These are phyloP conservation scores for Carassius auratus DNA, from an alignment of 2,113 vertebrate species.

Conservation along the genomic window DNA sequence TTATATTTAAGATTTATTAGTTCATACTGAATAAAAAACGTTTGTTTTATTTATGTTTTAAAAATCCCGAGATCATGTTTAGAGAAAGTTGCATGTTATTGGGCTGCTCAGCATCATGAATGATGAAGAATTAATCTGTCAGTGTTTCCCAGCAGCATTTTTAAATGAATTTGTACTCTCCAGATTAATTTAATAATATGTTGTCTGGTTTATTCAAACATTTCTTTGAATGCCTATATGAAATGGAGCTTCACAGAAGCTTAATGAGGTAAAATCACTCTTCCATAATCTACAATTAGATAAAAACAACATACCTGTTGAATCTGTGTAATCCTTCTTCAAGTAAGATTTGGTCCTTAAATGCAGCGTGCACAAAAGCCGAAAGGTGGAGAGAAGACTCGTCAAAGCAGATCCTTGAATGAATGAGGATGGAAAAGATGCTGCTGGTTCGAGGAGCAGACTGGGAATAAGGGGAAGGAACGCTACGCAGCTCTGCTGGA, in stretches of 20 bases:
- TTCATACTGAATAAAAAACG: too few species aligned
- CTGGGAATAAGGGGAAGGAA: slow-evolving; percentile 79
- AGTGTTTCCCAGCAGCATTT: not conserved
- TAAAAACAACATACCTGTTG: slow-evolving; percentile 55
- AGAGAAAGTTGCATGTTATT: too few species aligned
- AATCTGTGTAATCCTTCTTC: slow-evolving; percentile 52
- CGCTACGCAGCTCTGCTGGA: slow-evolving; percentile 82
- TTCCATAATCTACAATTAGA: not conserved
- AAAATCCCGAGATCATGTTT: not conserved
- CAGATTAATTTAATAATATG: not conserved
- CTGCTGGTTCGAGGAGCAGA: slow-evolving; percentile 78
- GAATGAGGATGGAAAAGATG: slow-evolving; percentile 63
- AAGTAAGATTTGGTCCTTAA: slow-evolving; percentile 47
- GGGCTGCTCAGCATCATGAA: too few species aligned
- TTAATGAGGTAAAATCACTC: not conserved
- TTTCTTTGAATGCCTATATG: too few species aligned
- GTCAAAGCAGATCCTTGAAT: slow-evolving; percentile 53
- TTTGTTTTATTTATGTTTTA: not conserved
- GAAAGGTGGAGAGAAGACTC: slow-evolving; percentile 24
- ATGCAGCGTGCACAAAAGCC: slow-evolving; percentile 2
- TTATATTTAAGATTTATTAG: too few species aligned
- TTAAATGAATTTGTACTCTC: not conserved
- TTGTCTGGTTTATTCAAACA: not conserved
- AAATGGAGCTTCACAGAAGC: too few species aligned
- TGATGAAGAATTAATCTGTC: not conserved